phyloP scores from a whole-genome alignment of 2,113 vertebrate genomes.

The Gallinago undulata region DNA sequence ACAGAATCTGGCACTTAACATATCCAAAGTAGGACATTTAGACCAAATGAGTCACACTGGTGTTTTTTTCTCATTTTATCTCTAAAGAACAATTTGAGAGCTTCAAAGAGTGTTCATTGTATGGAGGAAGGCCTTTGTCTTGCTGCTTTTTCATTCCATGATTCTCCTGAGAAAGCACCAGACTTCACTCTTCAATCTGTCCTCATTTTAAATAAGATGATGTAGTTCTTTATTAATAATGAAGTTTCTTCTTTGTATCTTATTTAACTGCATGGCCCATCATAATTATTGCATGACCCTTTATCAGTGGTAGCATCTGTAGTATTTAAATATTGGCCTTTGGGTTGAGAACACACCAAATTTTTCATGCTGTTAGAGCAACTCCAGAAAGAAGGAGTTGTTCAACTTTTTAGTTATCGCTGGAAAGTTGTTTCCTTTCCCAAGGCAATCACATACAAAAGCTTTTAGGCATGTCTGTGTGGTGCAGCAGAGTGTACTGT shows the following conservation, averaged over 20 bases:
- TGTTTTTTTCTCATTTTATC: not conserved
- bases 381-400: not conserved
- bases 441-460: not conserved
- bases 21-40: constrained; percentile 24
- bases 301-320: not conserved
- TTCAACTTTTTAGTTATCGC: not conserved
- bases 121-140: not conserved
- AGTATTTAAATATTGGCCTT: not conserved
- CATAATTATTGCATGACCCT: not conserved
- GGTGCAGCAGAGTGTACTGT: not conserved
- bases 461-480: rapidly evolving
- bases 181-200: not conserved
- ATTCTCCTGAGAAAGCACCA: constrained; percentile 7
- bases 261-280: not conserved
- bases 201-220: not conserved
- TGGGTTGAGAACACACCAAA: not conserved
- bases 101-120: not conserved
- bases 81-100: not conserved
- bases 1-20: not conserved
- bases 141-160: not conserved
- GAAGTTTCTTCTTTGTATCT: not conserved
- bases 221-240: constrained; percentile 10
- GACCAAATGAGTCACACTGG: constrained; percentile 19
- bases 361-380: not conserved
- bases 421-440: not conserved